Conservation (phyloP, 2,888 invertebrate genomes). For the Aporophyla lueneburgensis region DNA sequence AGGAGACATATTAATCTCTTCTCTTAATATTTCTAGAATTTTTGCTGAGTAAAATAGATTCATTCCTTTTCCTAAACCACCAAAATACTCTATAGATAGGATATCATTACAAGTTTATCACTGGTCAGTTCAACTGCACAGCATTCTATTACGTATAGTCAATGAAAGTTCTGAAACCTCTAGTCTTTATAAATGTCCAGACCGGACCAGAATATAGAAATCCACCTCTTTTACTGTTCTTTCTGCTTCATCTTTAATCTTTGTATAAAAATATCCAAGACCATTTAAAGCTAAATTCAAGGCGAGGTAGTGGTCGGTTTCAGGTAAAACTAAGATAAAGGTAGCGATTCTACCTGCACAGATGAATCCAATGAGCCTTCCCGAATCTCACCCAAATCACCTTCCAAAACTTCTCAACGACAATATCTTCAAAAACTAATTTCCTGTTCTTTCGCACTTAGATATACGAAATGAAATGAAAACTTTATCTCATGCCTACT, state of each 20-base stretch:
- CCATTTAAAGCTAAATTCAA: neutral
- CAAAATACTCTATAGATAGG: no score
- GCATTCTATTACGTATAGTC: no score
- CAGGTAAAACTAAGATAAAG: neutral
- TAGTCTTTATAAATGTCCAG: no score
- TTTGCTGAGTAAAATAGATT: no score
- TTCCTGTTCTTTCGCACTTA: conserved; percentile 44
- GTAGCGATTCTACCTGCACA: neutral
- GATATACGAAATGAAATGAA: conserved; percentile 40
- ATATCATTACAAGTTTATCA: no score
- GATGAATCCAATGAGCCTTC: neutral
- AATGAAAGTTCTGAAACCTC: no score
- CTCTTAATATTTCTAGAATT: no score
- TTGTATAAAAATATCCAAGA: neutral
- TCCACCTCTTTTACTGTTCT: no score
- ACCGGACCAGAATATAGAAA: no score
- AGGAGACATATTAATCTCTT: no score
- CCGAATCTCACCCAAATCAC: neutral
- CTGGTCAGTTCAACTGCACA: no score
- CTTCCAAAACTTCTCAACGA: conserved; percentile 37
- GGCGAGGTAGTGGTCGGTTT: neutral
- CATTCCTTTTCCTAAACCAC: no score
- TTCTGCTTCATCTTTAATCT: neutral
- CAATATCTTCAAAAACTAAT: conserved; percentile 57
- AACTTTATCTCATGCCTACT: conserved; percentile 39